phyloP scores from a whole-genome alignment of 2,888 invertebrate species.

The Penaeus monodon region DNA sequence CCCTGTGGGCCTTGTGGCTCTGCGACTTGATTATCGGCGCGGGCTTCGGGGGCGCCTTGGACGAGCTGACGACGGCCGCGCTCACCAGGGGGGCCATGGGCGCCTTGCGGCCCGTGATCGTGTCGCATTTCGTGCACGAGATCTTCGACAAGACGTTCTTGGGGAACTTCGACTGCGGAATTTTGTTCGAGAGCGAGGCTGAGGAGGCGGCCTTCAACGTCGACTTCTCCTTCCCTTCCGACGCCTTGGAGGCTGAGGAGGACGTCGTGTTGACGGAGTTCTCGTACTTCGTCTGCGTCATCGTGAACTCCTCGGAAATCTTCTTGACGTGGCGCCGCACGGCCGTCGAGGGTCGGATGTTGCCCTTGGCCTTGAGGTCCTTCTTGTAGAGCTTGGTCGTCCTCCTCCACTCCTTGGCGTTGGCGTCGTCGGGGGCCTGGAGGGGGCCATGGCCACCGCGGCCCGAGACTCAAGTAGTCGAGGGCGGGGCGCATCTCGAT shows the following conservation, averaged over 20 bases:
- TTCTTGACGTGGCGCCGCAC: slow-evolving; percentile 62
- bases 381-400: slow-evolving; percentile 42
- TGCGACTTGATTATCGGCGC: no score
- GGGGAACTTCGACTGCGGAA: slow-evolving; percentile 23
- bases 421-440: slow-evolving; percentile 4
- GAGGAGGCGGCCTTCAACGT: slow-evolving; percentile 15
- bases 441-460: neutral
- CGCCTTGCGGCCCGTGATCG: neutral
- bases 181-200: slow-evolving; percentile 7
- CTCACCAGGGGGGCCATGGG: no score
- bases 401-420: slow-evolving; percentile 35
- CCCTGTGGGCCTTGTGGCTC: no score
- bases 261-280: slow-evolving; percentile 25
- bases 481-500: slow-evolving; percentile 36
- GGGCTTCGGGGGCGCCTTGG: no score
- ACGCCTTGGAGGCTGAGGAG: neutral
- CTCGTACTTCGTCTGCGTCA: slow-evolving; percentile 59
- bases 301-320: slow-evolving; percentile 63
- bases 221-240: slow-evolving; percentile 14
- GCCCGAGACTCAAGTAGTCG: slow-evolving; percentile 27
- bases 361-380: slow-evolving; percentile 50
- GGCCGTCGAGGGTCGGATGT: slow-evolving; percentile 54
- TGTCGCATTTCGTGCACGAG: slow-evolving; percentile 48
- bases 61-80: no score
- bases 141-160: slow-evolving; percentile 40